Conservation (phyloP, 2,797 vertebrate species). For the Epinephelus malabaricus region DNA sequence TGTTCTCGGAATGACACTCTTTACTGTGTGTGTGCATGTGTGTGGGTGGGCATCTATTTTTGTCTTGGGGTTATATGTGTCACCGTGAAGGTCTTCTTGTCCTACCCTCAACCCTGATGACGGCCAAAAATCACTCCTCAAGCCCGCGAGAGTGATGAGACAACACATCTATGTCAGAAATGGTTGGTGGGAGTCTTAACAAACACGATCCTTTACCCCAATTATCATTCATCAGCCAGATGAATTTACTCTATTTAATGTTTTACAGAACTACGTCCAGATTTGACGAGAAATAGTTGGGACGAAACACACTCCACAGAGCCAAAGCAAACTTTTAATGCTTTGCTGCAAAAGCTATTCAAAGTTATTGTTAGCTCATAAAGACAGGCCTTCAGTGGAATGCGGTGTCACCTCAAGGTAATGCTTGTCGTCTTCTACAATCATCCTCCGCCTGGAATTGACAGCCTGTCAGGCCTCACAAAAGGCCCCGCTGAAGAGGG, state of each 20-base stretch:
- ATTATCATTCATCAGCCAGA: conserved; percentile 27
- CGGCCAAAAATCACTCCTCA: conserved; percentile 50
- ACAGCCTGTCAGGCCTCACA: conserved; percentile 77
- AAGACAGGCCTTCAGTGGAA: conserved; percentile 54
- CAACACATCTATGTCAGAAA: conserved; percentile 20
- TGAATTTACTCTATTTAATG: conserved; percentile 10
- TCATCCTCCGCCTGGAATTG: conserved; percentile 65
- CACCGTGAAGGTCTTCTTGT: conserved; percentile 70
- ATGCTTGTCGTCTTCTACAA: conserved; percentile 58
- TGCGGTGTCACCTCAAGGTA: conserved; percentile 72
- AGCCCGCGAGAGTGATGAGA: conserved; percentile 37
- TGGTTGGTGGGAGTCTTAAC: conserved; percentile 19
- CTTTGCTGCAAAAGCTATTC: conserved; percentile 41
- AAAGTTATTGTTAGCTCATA: conserved; percentile 64
- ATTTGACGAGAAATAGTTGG: conserved; percentile 4
- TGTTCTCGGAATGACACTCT: conserved; percentile 40
- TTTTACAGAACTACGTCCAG: not conserved
- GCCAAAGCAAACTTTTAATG: conserved; percentile 32
- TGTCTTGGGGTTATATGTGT: conserved; percentile 58
- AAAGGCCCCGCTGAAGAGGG: conserved; percentile 74
- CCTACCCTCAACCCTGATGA: conserved; percentile 59
- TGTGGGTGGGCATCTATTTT: conserved; percentile 64
- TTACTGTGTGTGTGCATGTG: conserved; percentile 22
- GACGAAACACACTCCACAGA: not conserved
- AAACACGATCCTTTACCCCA: conserved; percentile 21